Evolutionary conservation across 2,113 vertebrate genomes (phyloP), one percentile per base, ranked within the genome.

Genomic region (Dendropsophus ebraccatus): DNA sequence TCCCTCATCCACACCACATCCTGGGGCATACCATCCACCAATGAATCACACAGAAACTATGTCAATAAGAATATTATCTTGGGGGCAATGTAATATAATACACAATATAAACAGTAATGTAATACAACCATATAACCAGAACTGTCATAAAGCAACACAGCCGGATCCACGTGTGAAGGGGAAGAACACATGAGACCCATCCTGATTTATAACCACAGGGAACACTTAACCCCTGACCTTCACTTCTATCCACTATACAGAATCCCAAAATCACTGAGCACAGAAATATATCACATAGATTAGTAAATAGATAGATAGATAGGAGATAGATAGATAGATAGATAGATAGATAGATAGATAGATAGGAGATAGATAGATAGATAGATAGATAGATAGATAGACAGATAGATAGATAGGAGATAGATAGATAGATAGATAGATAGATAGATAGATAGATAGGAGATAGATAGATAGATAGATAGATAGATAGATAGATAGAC

Each of bases 51-150:
- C 8, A 8, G 58, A 62, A 70, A 70, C 32, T 19, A 37, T 70
- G 67, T 70, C 25, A 37, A 32, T 70, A 30, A 70, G 30, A 70
- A 70, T 37, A 70, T 35, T 37, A 70, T 37, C 58, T 28, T 25
- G 58, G 58, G 58, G 58, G 58, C 58, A 62, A 62, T 62, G 58
- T 62, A 62, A 62, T 9, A 28, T 28, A 62, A 62, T 62, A 62
- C n/a, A 62, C 23, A 62, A n/a, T 25, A 62, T 62, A 62, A 62
- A 62, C 58, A 25, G 58, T 8, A 62, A 62, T 25, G 58, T n/a
- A 62, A 62, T 25, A 62, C 58, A n/a, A 62, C 19, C 23, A 62
- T 12, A 62, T 10, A 62, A 5, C 5, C 23, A 17, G 23, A 60
- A 60, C 17, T 7, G 56, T 60, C 17, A n/a, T 16, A 62, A 62